These are phyloP conservation scores for Physocephala rufipes DNA, from an alignment of 2,888 invertebrate genomes.

Conservation along the genomic window DNA sequence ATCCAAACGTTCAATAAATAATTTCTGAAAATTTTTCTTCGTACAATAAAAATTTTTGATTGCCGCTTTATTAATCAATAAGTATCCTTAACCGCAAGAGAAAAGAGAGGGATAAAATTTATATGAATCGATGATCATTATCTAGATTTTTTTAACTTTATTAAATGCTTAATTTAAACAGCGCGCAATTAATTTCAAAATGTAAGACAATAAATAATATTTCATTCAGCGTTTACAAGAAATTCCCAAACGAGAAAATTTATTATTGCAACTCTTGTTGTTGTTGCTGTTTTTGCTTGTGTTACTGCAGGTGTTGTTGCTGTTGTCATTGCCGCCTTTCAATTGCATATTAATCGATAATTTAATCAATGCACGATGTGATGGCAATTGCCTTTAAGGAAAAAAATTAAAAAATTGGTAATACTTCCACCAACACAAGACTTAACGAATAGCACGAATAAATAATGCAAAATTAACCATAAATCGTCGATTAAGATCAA, in stretches of 20 bases:
- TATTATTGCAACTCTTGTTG: not conserved
- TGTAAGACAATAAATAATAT: conserved; percentile 28
- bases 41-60: too few relatives aligned
- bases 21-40: too few relatives aligned
- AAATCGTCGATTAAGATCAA: conserved; percentile 24
- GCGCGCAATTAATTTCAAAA: conserved; percentile 34
- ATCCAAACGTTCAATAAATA: too few relatives aligned
- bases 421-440: conserved; percentile 26
- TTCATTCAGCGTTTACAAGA: conserved; percentile 23
- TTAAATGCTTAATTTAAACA: conserved; percentile 30
- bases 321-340: conserved; percentile 24
- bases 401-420: conserved; percentile 15
- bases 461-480: conserved; percentile 27
- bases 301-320: conserved; percentile 6
- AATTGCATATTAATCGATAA: conserved; percentile 34
- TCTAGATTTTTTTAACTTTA: not conserved
- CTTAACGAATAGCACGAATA: conserved; percentile 18
- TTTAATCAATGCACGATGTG: conserved; percentile 27
- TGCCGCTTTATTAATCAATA: too few relatives aligned
- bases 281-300: conserved; percentile 6
- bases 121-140: too few relatives aligned
- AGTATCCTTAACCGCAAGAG: too few relatives aligned
- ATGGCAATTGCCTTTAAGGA: conserved; percentile 11
- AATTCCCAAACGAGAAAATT: not conserved
- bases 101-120: too few relatives aligned